These are phyloP conservation scores for Drosophila recens DNA, from an alignment of 2,888 invertebrate species.

Conservation along the genomic window DNA sequence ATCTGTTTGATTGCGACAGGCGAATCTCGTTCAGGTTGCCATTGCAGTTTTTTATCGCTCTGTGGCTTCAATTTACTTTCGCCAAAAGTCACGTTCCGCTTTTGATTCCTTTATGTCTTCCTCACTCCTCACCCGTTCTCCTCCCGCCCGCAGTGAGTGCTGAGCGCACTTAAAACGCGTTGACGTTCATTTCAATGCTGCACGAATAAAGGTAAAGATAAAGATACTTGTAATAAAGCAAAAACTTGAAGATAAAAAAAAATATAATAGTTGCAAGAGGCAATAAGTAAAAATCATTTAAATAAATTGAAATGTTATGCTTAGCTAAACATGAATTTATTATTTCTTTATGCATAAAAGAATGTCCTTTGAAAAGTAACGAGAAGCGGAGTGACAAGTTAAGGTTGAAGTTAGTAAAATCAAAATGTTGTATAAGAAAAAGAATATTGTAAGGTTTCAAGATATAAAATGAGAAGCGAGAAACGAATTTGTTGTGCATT, in stretches of 20 bases:
- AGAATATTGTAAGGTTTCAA: background rate
- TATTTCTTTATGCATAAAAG: constrained; percentile 4
- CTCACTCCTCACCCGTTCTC: background rate
- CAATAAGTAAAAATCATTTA: constrained; percentile 40
- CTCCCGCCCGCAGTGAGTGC: constrained; percentile 30
- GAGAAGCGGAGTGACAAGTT: background rate
- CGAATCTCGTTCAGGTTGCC: constrained; percentile 68
- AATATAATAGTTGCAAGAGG: constrained; percentile 6
- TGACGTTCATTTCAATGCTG: constrained; percentile 57
- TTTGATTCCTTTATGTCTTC: constrained; percentile 63
- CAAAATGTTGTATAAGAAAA: background rate
- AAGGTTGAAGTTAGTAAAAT: background rate
- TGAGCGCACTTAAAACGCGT: constrained; percentile 53
- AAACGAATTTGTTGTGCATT: too few relatives aligned
- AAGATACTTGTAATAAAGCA: constrained; percentile 10
- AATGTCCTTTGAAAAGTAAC: background rate
- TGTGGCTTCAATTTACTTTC: constrained; percentile 66
- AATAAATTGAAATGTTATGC: constrained; percentile 48
- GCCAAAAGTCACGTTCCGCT: constrained; percentile 71
- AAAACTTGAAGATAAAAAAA: background rate
- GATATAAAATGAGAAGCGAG: background rate
- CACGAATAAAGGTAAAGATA: constrained; percentile 20
- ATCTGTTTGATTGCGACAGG: constrained; percentile 65
- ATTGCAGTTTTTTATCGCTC: constrained; percentile 69
- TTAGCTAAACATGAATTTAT: constrained; percentile 32